phyloP scores from a whole-genome alignment of 2,888 invertebrate species.

The Epinotia brunnichana region DNA sequence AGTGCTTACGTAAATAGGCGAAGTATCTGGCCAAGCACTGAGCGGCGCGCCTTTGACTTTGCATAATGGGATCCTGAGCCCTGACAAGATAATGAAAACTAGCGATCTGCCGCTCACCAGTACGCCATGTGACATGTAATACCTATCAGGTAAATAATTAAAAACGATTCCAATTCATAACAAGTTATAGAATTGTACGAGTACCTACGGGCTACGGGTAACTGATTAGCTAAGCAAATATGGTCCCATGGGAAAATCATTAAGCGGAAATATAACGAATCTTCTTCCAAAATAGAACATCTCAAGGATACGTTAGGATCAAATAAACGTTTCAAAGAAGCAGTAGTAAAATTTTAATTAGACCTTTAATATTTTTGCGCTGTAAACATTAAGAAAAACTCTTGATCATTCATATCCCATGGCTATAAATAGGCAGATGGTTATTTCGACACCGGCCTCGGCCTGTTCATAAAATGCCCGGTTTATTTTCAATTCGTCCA shows the following conservation, averaged over 20 bases:
- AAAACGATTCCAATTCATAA: background rate
- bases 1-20: background rate
- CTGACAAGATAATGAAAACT: conserved; percentile 29
- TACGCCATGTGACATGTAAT: too few relatives aligned
- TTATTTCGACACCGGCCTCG: conserved; percentile 68
- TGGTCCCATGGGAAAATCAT: too few relatives aligned
- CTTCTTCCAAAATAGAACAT: conserved; percentile 24
- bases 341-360: conserved; percentile 25
- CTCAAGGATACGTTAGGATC: background rate
- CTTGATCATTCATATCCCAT: conserved; percentile 35
- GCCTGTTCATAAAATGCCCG: conserved; percentile 67
- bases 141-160: background rate
- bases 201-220: too few relatives aligned
- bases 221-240: too few relatives aligned
- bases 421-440: conserved; percentile 49
- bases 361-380: conserved; percentile 20
- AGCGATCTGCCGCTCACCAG: background rate
- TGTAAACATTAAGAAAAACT: conserved; percentile 39
- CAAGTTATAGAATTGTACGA: background rate
- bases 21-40: conserved; percentile 22
- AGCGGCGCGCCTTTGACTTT: conserved; percentile 21
- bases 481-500: conserved; percentile 73
- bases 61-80: conserved; percentile 20
- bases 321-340: conserved; percentile 2
- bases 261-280: background rate